Evolutionary conservation across 2,797 vertebrate species (phyloP).

Genomic region (Eulemur mongoz): DNA sequence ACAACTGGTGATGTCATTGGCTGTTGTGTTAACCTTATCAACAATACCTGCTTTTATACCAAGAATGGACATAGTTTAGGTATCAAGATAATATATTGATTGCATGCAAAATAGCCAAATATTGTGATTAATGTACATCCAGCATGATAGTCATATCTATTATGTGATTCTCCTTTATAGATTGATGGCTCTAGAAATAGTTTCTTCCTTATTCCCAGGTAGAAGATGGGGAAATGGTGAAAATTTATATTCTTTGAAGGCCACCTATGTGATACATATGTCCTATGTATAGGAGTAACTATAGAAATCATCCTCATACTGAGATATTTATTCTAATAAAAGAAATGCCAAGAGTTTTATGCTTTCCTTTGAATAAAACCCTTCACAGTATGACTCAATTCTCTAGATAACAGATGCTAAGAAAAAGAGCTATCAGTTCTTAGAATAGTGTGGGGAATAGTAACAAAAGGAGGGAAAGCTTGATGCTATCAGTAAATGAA

Average conservation of each 20-base stretch:
- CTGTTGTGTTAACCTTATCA: constrained; percentile 99
- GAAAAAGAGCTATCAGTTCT: neutral
- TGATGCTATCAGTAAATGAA: neutral
- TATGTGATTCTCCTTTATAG: constrained; percentile 13
- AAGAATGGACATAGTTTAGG: constrained; percentile 92
- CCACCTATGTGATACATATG: neutral
- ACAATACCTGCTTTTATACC: constrained; percentile 99
- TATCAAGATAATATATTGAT: constrained; percentile 78
- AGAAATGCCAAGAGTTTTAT: constrained; percentile 16
- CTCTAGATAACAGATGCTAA: neutral
- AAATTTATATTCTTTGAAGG: neutral
- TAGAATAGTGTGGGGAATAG: neutral
- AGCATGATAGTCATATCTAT: neutral
- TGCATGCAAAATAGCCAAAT: constrained; percentile 56
- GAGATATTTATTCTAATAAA: neutral
- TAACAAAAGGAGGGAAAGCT: neutral
- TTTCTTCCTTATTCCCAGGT: constrained; percentile 30
- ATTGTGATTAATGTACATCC: constrained; percentile 2
- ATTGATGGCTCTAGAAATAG: neutral
- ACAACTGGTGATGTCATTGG: constrained; percentile 99
- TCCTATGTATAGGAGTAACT: neutral
- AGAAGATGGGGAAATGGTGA: constrained; percentile 21
- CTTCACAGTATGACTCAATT: neutral
- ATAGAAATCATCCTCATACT: neutral
- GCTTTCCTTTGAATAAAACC: constrained; percentile 38